Evolutionary conservation across 2,113 vertebrate species (phyloP).

Genomic region (Hucho hucho): DNA sequence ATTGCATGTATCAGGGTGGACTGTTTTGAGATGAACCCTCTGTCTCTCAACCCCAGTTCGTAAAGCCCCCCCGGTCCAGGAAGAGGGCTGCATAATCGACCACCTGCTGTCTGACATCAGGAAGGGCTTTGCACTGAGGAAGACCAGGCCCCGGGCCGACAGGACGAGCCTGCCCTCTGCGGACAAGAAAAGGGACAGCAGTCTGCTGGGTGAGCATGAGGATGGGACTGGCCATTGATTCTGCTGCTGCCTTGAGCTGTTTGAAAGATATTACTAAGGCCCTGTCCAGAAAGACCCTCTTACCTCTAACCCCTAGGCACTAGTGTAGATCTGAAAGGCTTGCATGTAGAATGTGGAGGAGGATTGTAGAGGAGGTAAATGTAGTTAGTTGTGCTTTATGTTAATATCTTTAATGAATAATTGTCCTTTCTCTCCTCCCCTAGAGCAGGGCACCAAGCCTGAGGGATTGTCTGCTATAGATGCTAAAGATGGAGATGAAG

Average conservation of each 20-base stretch:
- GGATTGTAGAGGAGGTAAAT: too few relatives aligned
- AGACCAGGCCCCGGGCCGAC: constrained; percentile 78
- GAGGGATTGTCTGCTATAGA: neutral
- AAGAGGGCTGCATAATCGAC: constrained; percentile 84
- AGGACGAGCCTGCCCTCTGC: constrained; percentile 42
- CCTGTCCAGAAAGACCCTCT: too few relatives aligned
- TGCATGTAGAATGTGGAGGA: too few relatives aligned
- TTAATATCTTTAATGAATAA: neutral
- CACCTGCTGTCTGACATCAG: constrained; percentile 83
- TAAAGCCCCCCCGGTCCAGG: constrained; percentile 71
- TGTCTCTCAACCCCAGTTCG: constrained; percentile 61
- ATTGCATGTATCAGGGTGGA: neutral
- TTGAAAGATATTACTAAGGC: too few relatives aligned
- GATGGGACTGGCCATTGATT: constrained; percentile 20
- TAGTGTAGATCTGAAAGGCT: too few relatives aligned
- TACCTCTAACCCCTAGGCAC: too few relatives aligned
- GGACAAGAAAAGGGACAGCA: constrained; percentile 51
- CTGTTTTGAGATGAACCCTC: neutral
- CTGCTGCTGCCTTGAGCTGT: too few relatives aligned
- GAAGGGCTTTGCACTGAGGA: constrained; percentile 84
- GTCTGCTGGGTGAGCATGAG: constrained; percentile 67
- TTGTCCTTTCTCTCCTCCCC: neutral
- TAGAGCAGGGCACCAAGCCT: neutral
- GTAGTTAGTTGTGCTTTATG: neutral
- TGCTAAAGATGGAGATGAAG: neutral